Percentiles rank a stretch among this genome's conserved stretches.
These are phyloP conservation scores for Leistus spinibarbis DNA, from an alignment of 2,888 invertebrate genomes.

Conservation along the genomic window DNA sequence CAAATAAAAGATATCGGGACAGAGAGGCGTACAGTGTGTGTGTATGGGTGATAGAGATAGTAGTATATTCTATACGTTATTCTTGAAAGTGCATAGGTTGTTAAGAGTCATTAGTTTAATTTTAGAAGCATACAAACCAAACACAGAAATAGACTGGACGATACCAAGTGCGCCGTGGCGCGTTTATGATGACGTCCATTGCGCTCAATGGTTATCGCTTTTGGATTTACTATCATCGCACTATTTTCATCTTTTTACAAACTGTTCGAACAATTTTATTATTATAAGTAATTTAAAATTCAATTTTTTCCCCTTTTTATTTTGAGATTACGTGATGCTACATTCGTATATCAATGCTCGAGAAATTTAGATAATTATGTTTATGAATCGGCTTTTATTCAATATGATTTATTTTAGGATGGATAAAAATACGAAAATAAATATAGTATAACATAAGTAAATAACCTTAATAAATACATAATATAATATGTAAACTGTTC, in stretches of 20 bases:
- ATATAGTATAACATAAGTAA: no score
- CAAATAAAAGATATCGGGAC: neutral
- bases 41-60: neutral
- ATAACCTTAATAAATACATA: neutral
- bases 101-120: constrained; percentile 33
- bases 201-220: neutral
- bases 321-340: no score
- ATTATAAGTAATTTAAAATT: no score
- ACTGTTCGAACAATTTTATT: no score
- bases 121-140: constrained; percentile 9
- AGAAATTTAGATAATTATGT: no score
- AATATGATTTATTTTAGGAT: no score
- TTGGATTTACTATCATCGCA: neutral
- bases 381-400: no score
- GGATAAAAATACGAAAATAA: no score
- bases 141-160: neutral
- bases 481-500: neutral
- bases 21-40: neutral
- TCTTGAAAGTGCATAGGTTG: constrained; percentile 36
- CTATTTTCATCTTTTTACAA: neutral
- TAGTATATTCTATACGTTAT: constrained; percentile 14
- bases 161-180: neutral
- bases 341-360: no score
- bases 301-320: no score
- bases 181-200: neutral